Conservation (phyloP, 2,888 invertebrate species). For the Tromatobia lineatoria region DNA sequence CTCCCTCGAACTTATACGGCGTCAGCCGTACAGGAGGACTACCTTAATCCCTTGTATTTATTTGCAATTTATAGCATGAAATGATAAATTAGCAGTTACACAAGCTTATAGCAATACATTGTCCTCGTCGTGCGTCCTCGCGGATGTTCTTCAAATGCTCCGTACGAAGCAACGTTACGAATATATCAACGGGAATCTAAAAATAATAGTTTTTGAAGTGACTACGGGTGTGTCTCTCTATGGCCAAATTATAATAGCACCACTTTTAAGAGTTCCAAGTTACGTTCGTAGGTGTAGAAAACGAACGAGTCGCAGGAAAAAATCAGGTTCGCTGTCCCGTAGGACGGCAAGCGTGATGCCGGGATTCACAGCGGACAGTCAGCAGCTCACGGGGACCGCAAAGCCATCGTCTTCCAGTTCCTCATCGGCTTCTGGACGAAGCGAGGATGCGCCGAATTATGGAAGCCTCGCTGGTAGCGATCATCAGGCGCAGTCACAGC, state of each 20-base stretch:
- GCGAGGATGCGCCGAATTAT: slow-evolving; percentile 82
- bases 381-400: slow-evolving; percentile 68
- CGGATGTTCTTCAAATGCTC: neutral
- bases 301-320: slow-evolving; percentile 83
- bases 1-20: too few species aligned
- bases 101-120: neutral
- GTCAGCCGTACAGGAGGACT: too few species aligned
- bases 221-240: slow-evolving; percentile 13
- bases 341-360: slow-evolving; percentile 82
- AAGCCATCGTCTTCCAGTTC: slow-evolving; percentile 81
- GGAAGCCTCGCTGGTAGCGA: slow-evolving; percentile 81
- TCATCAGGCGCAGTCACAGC: slow-evolving; percentile 82
- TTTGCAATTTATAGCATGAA: neutral
- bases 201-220: slow-evolving; percentile 1
- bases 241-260: slow-evolving; percentile 39
- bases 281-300: slow-evolving; percentile 82
- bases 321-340: slow-evolving; percentile 82
- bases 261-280: slow-evolving; percentile 78
- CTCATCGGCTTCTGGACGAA: slow-evolving; percentile 83
- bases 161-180: slow-evolving; percentile 2
- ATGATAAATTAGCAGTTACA: neutral
- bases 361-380: slow-evolving; percentile 75
- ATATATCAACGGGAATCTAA: neutral
- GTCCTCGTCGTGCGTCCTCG: neutral
- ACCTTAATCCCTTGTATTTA: neutral